Evolutionary conservation across 92 coral and sea anemone genomes (phyloP).

Genomic region (Siderastrea radians): DNA sequence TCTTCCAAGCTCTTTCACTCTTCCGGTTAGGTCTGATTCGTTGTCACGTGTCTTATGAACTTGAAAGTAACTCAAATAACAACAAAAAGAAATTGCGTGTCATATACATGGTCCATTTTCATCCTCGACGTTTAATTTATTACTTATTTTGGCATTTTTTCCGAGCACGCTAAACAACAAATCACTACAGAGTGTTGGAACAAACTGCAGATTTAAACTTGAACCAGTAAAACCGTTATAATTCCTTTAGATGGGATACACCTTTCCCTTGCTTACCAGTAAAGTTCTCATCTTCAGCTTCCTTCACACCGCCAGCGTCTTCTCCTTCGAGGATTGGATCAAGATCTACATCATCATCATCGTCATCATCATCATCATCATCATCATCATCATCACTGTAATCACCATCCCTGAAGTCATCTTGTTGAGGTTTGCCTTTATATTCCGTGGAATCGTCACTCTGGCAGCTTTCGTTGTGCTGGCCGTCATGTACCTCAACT

Average conservation of each 20-base stretch:
- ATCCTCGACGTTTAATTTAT: too few relatives aligned
- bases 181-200: too few relatives aligned
- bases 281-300: neutral
- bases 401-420: neutral
- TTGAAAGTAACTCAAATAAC: neutral
- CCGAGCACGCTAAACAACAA: too few relatives aligned
- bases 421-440: neutral
- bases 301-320: neutral
- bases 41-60: slow-evolving; percentile 10
- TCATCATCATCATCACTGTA: neutral
- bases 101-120: too few relatives aligned
- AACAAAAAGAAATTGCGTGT: neutral
- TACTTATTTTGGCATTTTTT: too few relatives aligned
- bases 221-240: neutral
- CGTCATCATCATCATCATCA: too few relatives aligned
- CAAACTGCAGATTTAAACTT: neutral
- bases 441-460: slow-evolving; percentile 15
- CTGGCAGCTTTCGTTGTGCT: neutral
- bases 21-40: slow-evolving; percentile 39
- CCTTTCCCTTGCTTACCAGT: neutral
- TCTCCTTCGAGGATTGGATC: slow-evolving; percentile 16
- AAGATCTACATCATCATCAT: slow-evolving; percentile 2
- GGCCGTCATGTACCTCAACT: slow-evolving; percentile 1
- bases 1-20: slow-evolving; percentile 49
- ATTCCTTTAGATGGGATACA: too few relatives aligned